A percentile compares a stretch with the other conserved stretches of the same genome.
These are phyloP conservation scores for Torymus aiolomorphi DNA, from an alignment of 2,888 invertebrate genomes.

Conservation along the genomic window DNA sequence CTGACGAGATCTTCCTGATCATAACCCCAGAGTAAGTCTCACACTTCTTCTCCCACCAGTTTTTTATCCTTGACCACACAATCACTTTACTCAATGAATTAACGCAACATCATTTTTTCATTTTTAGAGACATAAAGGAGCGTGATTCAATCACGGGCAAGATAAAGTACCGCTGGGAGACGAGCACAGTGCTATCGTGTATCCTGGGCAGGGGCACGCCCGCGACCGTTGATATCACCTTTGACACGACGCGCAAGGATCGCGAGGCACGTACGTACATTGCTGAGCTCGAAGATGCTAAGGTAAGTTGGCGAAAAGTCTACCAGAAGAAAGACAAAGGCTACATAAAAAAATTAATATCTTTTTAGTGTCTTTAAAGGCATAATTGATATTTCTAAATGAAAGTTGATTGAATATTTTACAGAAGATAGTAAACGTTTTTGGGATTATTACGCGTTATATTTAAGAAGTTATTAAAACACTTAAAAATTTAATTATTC, in stretches of 20 bases:
- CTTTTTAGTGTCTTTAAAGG: no score
- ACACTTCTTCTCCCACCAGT: no score
- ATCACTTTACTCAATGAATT: no score
- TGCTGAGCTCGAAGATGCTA: constrained; percentile 78
- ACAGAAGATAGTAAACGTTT: no score
- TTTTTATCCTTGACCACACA: no score
- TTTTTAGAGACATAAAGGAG: constrained; percentile 76
- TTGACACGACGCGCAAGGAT: constrained; percentile 80
- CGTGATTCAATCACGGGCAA: constrained; percentile 75
- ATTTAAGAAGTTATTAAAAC: no score
- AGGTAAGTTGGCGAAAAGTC: constrained; percentile 70
- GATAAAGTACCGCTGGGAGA: constrained; percentile 73
- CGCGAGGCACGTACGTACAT: constrained; percentile 79
- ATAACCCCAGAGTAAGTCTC: constrained; percentile 73
- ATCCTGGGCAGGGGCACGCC: constrained; percentile 72
- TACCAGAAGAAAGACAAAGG: no score
- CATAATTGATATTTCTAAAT: no score
- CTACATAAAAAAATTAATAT: no score
- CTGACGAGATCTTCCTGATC: constrained; percentile 76
- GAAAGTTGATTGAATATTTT: no score
- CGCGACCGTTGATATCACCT: constrained; percentile 78
- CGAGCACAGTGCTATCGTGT: constrained; percentile 70
- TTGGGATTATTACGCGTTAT: no score
- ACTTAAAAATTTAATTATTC: no score
- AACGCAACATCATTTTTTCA: not conserved